Conservation (phyloP, 2,797 vertebrate genomes). For the Manis pentadactyla region DNA sequence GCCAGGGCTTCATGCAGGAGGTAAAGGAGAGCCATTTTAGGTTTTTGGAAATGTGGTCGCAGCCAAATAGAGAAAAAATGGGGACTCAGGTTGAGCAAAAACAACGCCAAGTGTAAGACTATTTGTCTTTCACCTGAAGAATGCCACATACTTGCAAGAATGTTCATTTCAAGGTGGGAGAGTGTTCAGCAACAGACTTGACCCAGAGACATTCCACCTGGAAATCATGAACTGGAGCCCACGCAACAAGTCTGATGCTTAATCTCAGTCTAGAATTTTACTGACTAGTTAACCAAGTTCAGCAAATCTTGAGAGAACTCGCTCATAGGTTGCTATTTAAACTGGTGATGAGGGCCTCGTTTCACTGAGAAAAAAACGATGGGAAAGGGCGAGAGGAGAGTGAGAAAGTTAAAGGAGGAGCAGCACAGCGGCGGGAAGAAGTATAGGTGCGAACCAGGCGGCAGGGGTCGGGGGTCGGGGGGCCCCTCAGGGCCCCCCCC, state of each 20-base stretch:
- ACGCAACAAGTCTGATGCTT: neutral
- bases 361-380: neutral
- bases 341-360: neutral
- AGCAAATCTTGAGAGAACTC: neutral
- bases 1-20: neutral
- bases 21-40: neutral
- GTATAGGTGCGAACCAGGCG: accelerated
- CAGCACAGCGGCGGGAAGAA: neutral
- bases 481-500: conserved; percentile 51
- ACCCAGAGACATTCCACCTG: neutral
- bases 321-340: neutral
- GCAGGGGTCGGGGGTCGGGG: neutral
- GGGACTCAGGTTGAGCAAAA: neutral
- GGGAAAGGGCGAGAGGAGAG: neutral
- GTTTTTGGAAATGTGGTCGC: neutral
- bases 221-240: neutral
- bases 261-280: neutral
- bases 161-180: neutral
- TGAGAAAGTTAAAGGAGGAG: neutral
- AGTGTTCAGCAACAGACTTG: neutral
- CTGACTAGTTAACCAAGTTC: neutral
- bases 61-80: neutral
- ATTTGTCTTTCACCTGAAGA: neutral
- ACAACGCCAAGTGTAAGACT: neutral
- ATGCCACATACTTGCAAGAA: neutral